Base-by-base conservation (phyloP, 1,140 invertebrate genomes). In the Mamestra configurata region DNA sequence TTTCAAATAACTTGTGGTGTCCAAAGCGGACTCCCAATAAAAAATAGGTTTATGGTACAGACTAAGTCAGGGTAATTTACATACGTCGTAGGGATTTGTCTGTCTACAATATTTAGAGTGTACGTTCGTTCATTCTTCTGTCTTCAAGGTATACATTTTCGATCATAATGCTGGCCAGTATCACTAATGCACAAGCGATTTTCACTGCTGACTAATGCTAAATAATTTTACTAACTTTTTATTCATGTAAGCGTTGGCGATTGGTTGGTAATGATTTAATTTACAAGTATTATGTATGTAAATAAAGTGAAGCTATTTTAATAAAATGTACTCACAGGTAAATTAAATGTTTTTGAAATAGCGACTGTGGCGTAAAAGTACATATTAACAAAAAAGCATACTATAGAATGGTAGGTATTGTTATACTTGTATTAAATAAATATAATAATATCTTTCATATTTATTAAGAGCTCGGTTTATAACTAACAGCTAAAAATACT, bases 141-240 rank as follows among this genome's bases (percentile, higher is more conserved):
- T 7, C 40, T 27, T 24, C 11, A n/a, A 46, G 66, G 37, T 70
- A 46, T 46, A 46, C 3, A 15, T 68, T 13, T 46, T 5, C 22
- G 22, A 24, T 1, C 13, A 49, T 37, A 18, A 37, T 24, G 37
- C 22, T 46, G 40, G 20, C 22, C 7, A 40, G 11, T 18, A 6
- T 22, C 11, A 70, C 43, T 64, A 37, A 3, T 64, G 59, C 59
- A 64, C 8, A 37, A 35, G 59, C 59, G 59, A 64, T 37, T 35
- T 49, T 4, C 4, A n/a, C 43, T n/a, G 13, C 15, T n/a, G 15
- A 27, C 22, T 57, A 13, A 57, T 57, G n/a, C 53, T 27, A 57
- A 57, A 22, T 15, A 22, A 43, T 43, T 10, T 49, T n/a, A 13
- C 43, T n/a, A 1, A n/a, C 15, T 49, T 11, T 43, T 10, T 49